Conservation (phyloP, 2,888 invertebrate genomes). For the Folsomia manolachei region DNA sequence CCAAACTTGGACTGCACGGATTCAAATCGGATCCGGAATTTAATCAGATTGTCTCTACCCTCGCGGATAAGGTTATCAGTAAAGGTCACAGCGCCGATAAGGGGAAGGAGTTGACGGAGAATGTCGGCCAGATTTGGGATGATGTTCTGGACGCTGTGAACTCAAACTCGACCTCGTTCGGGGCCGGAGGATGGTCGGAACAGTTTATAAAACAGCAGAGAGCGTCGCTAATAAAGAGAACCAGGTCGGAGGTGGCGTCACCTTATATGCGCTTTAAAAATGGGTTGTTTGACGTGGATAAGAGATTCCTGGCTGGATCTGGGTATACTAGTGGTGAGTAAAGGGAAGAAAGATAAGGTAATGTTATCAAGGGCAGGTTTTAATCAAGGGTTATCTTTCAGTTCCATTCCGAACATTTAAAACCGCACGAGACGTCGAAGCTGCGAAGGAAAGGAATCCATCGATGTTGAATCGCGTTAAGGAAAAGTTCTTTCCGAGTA, state of each 20-base stretch:
- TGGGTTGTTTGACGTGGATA: slow-evolving; percentile 45
- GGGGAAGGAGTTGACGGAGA: not conserved
- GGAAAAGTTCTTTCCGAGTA: slow-evolving; percentile 56
- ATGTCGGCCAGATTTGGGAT: not conserved
- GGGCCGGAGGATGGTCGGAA: not conserved
- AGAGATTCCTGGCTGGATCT: slow-evolving; percentile 23
- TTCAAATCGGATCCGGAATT: not conserved
- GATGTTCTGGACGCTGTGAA: not conserved
- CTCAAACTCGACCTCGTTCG: not conserved
- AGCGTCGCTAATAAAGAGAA: not conserved
- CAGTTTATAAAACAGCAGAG: not conserved
- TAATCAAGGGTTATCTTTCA: too few relatives aligned
- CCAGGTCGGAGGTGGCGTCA: too few relatives aligned
- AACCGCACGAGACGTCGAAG: slow-evolving; percentile 69
- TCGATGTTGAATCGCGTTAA: slow-evolving; percentile 66
- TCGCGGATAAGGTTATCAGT: not conserved
- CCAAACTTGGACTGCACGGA: not conserved
- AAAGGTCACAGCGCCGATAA: not conserved
- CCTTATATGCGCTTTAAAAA: slow-evolving; percentile 2
- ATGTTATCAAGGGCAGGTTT: too few relatives aligned
- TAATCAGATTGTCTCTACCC: not conserved
- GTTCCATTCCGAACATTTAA: slow-evolving; percentile 71
- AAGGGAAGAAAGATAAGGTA: too few relatives aligned
- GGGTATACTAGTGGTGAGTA: too few relatives aligned
- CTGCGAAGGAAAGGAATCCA: slow-evolving; percentile 71